Percentiles rank a stretch among this genome's conserved stretches.
phyloP scores from a whole-genome alignment of 2,888 invertebrate species.

The Acleris cristana region DNA sequence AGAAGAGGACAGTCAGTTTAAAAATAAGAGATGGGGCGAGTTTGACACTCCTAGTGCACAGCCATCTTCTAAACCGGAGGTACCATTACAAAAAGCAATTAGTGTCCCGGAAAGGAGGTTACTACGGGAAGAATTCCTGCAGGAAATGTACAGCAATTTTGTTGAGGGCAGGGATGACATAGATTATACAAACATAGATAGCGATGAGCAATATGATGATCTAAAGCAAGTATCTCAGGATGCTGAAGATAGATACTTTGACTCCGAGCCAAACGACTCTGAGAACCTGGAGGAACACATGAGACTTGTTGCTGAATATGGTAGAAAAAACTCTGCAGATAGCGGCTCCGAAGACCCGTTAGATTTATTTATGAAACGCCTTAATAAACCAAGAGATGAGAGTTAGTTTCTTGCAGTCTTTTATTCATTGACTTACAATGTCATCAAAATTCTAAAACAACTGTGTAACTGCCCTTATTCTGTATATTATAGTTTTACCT shows the following conservation, averaged over 20 bases:
- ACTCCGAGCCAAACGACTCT: slow-evolving; percentile 89
- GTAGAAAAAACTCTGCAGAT: slow-evolving; percentile 51
- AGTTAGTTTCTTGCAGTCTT: slow-evolving; percentile 20
- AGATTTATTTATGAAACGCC: slow-evolving; percentile 88
- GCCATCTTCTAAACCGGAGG: slow-evolving; percentile 59
- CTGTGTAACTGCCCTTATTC: too few relatives aligned
- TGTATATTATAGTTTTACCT: too few relatives aligned
- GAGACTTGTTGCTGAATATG: slow-evolving; percentile 68
- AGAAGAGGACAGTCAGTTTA: slow-evolving; percentile 38
- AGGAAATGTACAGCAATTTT: slow-evolving; percentile 93
- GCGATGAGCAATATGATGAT: slow-evolving; percentile 91
- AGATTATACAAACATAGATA: slow-evolving; percentile 92
- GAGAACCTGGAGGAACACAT: slow-evolving; percentile 71
- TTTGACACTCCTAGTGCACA: slow-evolving; percentile 76
- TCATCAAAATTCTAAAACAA: too few relatives aligned
- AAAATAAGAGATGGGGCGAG: slow-evolving; percentile 80
- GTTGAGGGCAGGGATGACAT: slow-evolving; percentile 93
- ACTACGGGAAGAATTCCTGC: slow-evolving; percentile 91
- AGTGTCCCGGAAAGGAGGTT: slow-evolving; percentile 85
- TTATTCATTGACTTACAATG: not conserved
- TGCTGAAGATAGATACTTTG: slow-evolving; percentile 96
- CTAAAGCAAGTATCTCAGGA: slow-evolving; percentile 87
- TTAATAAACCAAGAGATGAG: slow-evolving; percentile 58
- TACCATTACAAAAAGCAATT: slow-evolving; percentile 67
- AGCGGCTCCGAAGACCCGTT: slow-evolving; percentile 85